Evolutionary conservation across 1,140 invertebrate species (phyloP).

Genomic region (Parapsyche elsis): DNA sequence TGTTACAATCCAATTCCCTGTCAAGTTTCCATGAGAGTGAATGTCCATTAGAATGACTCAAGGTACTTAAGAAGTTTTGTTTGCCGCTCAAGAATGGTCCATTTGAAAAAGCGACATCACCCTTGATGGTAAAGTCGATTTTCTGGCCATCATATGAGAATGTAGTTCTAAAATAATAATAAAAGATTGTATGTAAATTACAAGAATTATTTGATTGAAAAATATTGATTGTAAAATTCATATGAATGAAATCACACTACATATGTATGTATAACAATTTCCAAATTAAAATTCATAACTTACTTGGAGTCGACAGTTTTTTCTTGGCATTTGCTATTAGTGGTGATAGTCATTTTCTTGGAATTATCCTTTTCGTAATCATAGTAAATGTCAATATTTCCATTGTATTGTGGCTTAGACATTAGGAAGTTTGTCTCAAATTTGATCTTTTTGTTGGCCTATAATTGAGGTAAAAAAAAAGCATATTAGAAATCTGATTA

Average conservation of each 20-base stretch:
- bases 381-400: conserved; percentile 71
- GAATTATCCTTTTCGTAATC: conserved; percentile 77
- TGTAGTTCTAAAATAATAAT: conserved; percentile 63
- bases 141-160: conserved; percentile 69
- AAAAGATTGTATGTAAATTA: not conserved
- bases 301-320: conserved; percentile 73
- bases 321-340: conserved; percentile 69
- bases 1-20: conserved; percentile 31
- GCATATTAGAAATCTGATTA: too few relatives aligned
- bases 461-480: too few relatives aligned
- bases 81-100: conserved; percentile 63
- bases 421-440: conserved; percentile 70
- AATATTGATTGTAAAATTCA: too few relatives aligned
- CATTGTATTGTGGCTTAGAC: conserved; percentile 68
- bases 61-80: conserved; percentile 63
- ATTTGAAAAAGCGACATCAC: conserved; percentile 57
- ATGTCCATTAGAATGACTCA: conserved; percentile 70
- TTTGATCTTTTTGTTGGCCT: conserved; percentile 72
- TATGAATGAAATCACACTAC: not conserved
- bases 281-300: conserved; percentile 48
- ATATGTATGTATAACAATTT: not conserved
- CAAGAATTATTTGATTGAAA: not conserved
- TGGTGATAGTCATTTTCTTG: conserved; percentile 73
- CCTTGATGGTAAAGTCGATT: conserved; percentile 68
- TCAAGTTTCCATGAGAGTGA: conserved; percentile 65